Evolutionary conservation across 2,888 invertebrate genomes (phyloP).

Genomic region (Microctonus hyperodae): DNA sequence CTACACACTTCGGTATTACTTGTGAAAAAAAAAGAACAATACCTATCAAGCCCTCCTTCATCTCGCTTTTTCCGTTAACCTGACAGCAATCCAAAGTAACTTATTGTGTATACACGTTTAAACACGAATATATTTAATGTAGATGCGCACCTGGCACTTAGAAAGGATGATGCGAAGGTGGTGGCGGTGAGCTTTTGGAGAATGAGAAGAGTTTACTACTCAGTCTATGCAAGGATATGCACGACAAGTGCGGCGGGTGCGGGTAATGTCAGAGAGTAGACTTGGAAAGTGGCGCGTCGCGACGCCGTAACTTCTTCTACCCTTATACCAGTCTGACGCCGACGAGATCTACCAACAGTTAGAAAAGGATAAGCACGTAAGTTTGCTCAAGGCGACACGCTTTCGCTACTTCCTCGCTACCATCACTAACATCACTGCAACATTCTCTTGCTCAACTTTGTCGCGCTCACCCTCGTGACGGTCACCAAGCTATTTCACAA

Average conservation of each 20-base stretch:
- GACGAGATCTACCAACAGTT: conserved; percentile 40
- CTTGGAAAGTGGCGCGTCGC: conserved; percentile 60
- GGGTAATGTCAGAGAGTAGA: conserved; percentile 50
- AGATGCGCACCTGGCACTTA: conserved; percentile 22
- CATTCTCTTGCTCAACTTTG: conserved; percentile 16
- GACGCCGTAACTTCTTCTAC: conserved; percentile 61
- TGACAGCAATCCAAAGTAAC: conserved; percentile 15
- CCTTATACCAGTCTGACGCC: conserved; percentile 56
- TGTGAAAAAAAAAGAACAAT: too few species aligned
- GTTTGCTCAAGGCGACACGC: conserved; percentile 55
- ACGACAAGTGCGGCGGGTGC: conserved; percentile 33
- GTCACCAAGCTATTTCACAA: conserved; percentile 14
- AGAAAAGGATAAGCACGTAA: conserved; percentile 50
- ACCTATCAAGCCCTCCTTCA: too few species aligned
- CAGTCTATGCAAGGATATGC: conserved; percentile 17
- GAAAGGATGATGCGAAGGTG: conserved; percentile 10
- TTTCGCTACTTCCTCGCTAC: conserved; percentile 33
- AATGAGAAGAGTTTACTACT: conserved; percentile 16
- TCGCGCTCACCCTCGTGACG: conserved; percentile 26
- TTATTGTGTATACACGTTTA: not conserved
- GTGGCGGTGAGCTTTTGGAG: conserved; percentile 25
- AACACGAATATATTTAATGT: not conserved
- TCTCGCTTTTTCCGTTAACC: conserved; percentile 8
- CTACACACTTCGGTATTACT: not conserved
- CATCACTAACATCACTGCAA: conserved; percentile 21